A percentile compares a stretch with the other conserved stretches of the same genome.
These are phyloP conservation scores for Drosophila macrospina DNA, from an alignment of 2,888 invertebrate genomes.

Conservation along the genomic window DNA sequence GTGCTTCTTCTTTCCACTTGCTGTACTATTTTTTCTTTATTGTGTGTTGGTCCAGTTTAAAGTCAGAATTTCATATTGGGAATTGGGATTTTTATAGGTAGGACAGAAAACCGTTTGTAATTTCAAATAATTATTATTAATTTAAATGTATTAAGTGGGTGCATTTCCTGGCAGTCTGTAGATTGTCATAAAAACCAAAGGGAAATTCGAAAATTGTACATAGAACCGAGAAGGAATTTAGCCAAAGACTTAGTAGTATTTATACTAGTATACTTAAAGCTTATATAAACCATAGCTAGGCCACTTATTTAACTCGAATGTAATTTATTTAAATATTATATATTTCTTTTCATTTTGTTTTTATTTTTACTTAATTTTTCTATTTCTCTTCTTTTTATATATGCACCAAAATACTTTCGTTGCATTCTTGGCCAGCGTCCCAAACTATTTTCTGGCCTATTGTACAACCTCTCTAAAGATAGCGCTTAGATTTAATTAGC, in stretches of 20 bases:
- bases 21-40: constrained; percentile 32
- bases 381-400: constrained; percentile 9
- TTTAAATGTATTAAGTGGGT: constrained; percentile 21
- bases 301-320: constrained; percentile 50
- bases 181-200: constrained; percentile 66
- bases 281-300: constrained; percentile 69
- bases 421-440: constrained; percentile 22
- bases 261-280: constrained; percentile 56
- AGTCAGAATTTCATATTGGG: constrained; percentile 37
- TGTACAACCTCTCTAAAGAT: constrained; percentile 65
- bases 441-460: constrained; percentile 23
- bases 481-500: constrained; percentile 83
- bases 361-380: constrained; percentile 1
- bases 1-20: not conserved
- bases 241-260: constrained; percentile 37
- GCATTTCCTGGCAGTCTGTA: constrained; percentile 68
- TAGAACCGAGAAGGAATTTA: constrained; percentile 28
- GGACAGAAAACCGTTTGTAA: constrained; percentile 33
- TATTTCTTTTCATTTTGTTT: constrained; percentile 16
- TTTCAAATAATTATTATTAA: constrained; percentile 17
- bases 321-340: constrained; percentile 33
- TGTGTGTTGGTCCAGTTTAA: constrained; percentile 72
- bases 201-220: constrained; percentile 40
- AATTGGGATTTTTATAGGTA: constrained; percentile 24
- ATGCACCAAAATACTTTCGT: constrained; percentile 49